phyloP scores from a whole-genome alignment of 2,113 vertebrate species.

The Tapirus terrestris region DNA sequence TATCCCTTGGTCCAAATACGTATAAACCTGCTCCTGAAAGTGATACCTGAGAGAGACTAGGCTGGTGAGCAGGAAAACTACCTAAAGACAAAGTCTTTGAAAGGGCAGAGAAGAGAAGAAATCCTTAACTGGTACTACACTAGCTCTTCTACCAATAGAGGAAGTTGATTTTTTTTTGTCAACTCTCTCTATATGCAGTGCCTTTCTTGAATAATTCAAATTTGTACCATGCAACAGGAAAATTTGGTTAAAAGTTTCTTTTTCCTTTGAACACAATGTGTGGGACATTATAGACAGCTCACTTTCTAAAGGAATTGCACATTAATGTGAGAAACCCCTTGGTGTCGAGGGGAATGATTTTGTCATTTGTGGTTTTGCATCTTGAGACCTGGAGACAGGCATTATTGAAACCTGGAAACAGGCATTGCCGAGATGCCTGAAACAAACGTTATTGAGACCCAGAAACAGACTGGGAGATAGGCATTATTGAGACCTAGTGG shows the following conservation, averaged over 20 bases:
- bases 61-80: not conserved
- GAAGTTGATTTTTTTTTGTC: not conserved
- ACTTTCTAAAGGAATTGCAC: slow-evolving; percentile 48
- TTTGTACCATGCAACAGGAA: not conserved
- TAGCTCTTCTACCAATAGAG: not conserved
- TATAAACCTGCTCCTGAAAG: slow-evolving; percentile 20
- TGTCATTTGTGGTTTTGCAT: slow-evolving; percentile 3
- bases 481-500: slow-evolving; percentile 58
- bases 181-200: not conserved
- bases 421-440: slow-evolving; percentile 43
- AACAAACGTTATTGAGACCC: slow-evolving; percentile 49
- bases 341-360: slow-evolving; percentile 37
- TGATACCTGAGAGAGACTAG: not conserved
- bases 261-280: not conserved
- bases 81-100: slow-evolving; percentile 5
- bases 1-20: not conserved
- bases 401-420: slow-evolving; percentile 46
- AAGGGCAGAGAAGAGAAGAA: not conserved
- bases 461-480: slow-evolving; percentile 50
- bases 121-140: not conserved
- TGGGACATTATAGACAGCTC: slow-evolving; percentile 52
- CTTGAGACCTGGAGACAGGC: not conserved
- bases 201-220: slow-evolving; percentile 55
- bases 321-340: slow-evolving; percentile 22
- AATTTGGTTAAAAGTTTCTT: slow-evolving; percentile 52